Evolutionary conservation across 2,797 vertebrate genomes (phyloP).

Genomic region (Macrochelys suwanniensis): DNA sequence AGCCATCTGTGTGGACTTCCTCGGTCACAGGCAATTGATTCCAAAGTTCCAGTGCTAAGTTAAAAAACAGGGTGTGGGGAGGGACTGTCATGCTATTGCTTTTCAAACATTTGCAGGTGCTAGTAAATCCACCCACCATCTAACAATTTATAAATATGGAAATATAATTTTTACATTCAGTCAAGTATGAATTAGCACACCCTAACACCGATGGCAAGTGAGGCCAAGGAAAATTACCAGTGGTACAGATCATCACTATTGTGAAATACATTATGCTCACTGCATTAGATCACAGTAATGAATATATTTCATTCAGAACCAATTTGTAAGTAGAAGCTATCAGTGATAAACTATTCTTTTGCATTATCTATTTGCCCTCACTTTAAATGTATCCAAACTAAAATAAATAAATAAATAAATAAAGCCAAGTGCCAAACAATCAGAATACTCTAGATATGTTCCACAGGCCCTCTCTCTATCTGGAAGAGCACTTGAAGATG

Average conservation of each 20-base stretch:
- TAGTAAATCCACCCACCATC: background rate
- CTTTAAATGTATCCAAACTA: background rate
- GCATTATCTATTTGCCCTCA: background rate
- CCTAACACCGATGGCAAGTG: background rate
- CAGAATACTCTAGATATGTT: background rate
- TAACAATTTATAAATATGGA: constrained; percentile 13
- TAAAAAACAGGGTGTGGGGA: background rate
- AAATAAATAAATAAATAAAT: background rate
- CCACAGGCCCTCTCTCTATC: background rate
- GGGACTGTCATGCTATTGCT: background rate
- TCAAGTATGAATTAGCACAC: constrained; percentile 16
- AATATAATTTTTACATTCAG: constrained; percentile 13
- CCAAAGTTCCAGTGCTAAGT: background rate
- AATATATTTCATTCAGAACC: background rate
- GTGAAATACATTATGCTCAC: background rate
- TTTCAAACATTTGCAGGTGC: background rate
- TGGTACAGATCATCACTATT: background rate
- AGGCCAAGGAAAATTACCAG: background rate
- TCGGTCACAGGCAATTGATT: background rate
- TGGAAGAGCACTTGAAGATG: background rate
- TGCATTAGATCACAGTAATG: background rate
- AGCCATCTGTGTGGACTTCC: background rate
- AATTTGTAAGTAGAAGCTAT: background rate
- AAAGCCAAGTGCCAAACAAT: background rate
- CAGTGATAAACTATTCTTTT: background rate